phyloP scores from a whole-genome alignment of 2,888 invertebrate genomes.

The Eutolmus rufibarbis region DNA sequence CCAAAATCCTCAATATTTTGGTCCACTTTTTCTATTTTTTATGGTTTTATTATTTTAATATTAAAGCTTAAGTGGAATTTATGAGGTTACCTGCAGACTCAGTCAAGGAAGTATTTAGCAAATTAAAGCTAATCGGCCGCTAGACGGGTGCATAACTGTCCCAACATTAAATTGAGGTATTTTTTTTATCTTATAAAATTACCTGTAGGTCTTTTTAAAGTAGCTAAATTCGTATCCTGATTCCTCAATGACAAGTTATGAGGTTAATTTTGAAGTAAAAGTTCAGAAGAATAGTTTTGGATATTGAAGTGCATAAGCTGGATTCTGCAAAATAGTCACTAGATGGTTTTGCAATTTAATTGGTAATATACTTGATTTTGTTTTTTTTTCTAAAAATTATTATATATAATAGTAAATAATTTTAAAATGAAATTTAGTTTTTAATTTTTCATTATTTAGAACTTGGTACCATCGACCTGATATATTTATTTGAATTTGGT shows the following conservation, averaged over 20 bases:
- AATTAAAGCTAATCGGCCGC: background rate
- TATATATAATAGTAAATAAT: too few species aligned
- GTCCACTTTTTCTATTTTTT: background rate
- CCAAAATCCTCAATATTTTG: background rate
- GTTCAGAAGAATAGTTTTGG: background rate
- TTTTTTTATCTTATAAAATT: background rate
- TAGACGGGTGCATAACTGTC: background rate
- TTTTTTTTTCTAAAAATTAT: too few species aligned
- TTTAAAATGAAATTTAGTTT: too few species aligned
- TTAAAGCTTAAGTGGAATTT: background rate
- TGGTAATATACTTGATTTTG: too few species aligned
- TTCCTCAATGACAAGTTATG: background rate
- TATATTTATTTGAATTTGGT: too few species aligned
- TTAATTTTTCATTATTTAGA: too few species aligned
- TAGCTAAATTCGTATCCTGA: background rate
- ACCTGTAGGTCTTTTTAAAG: background rate
- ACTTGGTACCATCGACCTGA: too few species aligned
- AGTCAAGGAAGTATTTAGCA: background rate
- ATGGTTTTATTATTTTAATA: background rate
- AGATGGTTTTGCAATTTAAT: background rate
- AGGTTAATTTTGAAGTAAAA: background rate
- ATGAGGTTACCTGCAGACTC: background rate
- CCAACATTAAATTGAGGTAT: background rate
- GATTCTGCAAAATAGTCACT: background rate
- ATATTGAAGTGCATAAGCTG: background rate